Evolutionary conservation across 2,797 vertebrate genomes (phyloP).

Genomic region (Danio kyathit): DNA sequence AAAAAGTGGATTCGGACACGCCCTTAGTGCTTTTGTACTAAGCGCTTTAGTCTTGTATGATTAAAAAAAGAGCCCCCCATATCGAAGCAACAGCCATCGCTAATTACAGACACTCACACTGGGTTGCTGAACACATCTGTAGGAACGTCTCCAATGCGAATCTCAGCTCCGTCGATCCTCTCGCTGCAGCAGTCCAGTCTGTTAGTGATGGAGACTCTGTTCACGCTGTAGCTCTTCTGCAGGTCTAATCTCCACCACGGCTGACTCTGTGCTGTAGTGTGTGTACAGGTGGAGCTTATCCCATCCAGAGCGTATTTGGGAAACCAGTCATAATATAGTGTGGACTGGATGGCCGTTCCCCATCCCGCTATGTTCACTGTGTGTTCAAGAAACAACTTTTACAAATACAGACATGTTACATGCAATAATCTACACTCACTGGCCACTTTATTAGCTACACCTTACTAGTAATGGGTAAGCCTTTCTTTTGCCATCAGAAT

Average conservation of each 20-base stretch:
- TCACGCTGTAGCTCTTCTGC: conserved; percentile 7
- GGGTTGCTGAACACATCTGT: not conserved
- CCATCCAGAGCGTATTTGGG: not conserved
- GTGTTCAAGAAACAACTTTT: not conserved
- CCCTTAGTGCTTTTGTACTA: no score
- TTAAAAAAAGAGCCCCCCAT: no score
- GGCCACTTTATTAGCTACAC: no score
- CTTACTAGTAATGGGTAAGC: no score
- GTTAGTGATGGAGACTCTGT: conserved; percentile 19
- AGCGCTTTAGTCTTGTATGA: no score
- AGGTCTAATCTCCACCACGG: conserved; percentile 29
- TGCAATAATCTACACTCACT: no score
- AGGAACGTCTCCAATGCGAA: not conserved
- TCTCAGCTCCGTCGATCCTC: conserved; percentile 6
- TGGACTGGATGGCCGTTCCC: not conserved
- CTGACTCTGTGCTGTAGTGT: fast-evolving
- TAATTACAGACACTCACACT: not conserved
- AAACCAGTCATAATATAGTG: fast-evolving
- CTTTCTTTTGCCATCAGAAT: no score
- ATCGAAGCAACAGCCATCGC: no score
- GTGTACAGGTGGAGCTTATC: fast-evolving
- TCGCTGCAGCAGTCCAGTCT: not conserved
- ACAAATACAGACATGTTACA: no score
- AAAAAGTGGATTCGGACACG: no score
- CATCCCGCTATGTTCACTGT: not conserved